A percentile compares a stretch with the other conserved stretches of the same genome.
Evolutionary conservation across 2,113 vertebrate genomes (phyloP).

Genomic region (Rattus norvegicus): DNA sequence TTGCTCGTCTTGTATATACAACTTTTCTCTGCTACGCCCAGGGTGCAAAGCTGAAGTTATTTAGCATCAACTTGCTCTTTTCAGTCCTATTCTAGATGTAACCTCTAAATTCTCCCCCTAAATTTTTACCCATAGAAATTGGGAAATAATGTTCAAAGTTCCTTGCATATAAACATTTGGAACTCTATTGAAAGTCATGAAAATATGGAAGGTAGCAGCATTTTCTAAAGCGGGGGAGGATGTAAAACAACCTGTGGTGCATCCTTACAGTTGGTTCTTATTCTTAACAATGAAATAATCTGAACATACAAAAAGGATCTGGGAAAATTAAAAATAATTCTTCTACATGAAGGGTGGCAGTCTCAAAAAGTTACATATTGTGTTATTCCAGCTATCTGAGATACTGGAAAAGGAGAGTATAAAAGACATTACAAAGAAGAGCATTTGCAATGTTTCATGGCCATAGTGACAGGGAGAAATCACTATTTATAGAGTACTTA

Average conservation of each 20-base stretch:
- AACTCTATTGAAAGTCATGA: not conserved
- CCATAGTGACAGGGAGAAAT: accelerated
- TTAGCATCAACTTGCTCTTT: not conserved
- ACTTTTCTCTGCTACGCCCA: not conserved
- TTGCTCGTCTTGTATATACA: not conserved
- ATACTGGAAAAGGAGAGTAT: not conserved
- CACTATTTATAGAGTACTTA: not conserved
- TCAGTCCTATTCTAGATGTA: not conserved
- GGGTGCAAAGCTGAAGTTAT: not conserved
- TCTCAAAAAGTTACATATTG: not conserved
- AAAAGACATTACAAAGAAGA: not conserved
- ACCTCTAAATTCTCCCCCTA: not conserved
- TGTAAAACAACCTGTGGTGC: not conserved
- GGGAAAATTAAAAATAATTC: not conserved
- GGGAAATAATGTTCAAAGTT: not conserved
- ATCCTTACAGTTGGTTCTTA: not conserved
- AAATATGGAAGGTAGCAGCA: not conserved
- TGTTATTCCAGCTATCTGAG: not conserved
- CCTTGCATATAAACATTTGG: not conserved
- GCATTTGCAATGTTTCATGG: not conserved
- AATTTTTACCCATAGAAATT: not conserved
- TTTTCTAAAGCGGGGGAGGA: not conserved
- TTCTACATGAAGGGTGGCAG: not conserved
- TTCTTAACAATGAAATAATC: not conserved
- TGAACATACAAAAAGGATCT: not conserved